These are phyloP conservation scores for Acanthurus leucopareius DNA, from an alignment of 2,797 vertebrate species.

Conservation along the genomic window DNA sequence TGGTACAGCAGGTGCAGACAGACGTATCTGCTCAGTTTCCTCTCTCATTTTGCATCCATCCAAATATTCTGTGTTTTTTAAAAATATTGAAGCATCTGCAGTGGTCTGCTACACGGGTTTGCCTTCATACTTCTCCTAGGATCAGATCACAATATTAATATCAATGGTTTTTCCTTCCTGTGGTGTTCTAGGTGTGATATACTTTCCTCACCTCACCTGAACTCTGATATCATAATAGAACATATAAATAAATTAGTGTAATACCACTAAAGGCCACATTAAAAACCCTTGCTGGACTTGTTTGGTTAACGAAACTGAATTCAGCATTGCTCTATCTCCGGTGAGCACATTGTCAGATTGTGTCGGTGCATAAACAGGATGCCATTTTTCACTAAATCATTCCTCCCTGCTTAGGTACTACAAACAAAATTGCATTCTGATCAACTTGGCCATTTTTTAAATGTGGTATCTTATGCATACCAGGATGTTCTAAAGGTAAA, in stretches of 20 bases:
- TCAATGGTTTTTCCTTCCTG: not conserved
- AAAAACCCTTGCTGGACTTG: not conserved
- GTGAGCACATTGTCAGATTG: not conserved
- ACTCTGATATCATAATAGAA: not conserved
- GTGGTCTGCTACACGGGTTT: not conserved
- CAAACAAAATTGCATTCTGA: not conserved
- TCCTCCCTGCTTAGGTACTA: not conserved
- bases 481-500: not conserved
- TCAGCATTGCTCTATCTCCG: not conserved
- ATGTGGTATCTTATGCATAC: not conserved
- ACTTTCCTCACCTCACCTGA: not conserved
- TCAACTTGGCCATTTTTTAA: slow-evolving; percentile 15
- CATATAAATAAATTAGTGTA: not conserved
- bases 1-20: not conserved
- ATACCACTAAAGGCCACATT: not conserved
- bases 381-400: slow-evolving; percentile 10
- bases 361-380: not conserved
- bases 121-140: not conserved
- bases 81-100: not conserved
- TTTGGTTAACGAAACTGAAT: slow-evolving; percentile 35
- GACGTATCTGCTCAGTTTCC: no score
- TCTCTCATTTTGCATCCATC: not conserved
- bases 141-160: not conserved
- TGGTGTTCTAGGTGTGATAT: not conserved
- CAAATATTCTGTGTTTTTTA: not conserved